Evolutionary conservation across 2,888 invertebrate species (phyloP).

Genomic region (Mimachlamys varia): DNA sequence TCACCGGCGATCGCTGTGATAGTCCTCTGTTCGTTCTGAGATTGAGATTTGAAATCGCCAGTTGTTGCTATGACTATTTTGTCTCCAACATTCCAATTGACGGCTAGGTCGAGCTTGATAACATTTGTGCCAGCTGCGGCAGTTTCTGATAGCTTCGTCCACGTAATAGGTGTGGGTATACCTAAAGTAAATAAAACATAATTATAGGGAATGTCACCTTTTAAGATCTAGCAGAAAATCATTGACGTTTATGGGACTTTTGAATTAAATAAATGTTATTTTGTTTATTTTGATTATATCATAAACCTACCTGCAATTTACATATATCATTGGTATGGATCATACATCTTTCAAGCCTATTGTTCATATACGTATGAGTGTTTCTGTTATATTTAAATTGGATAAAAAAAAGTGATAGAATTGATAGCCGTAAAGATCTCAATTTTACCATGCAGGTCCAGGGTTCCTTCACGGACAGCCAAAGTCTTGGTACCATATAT

Average conservation of each 20-base stretch:
- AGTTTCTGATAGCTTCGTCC: constrained; percentile 67
- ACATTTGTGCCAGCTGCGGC: constrained; percentile 63
- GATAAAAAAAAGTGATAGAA: too few relatives aligned
- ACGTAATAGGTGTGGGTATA: constrained; percentile 62
- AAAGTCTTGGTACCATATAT: constrained; percentile 78
- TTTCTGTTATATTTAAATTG: too few relatives aligned
- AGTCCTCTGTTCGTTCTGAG: constrained; percentile 62
- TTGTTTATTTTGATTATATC: constrained; percentile 71
- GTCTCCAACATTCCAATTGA: constrained; percentile 70
- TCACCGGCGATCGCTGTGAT: constrained; percentile 69
- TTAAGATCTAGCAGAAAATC: too few relatives aligned
- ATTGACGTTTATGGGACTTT: too few relatives aligned
- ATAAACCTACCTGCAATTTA: too few relatives aligned
- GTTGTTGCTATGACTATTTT: constrained; percentile 76
- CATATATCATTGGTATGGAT: constrained; percentile 76
- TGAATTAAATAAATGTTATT: constrained; percentile 65
- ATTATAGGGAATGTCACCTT: too few relatives aligned
- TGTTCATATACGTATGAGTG: too few relatives aligned
- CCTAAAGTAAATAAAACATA: constrained; percentile 55
- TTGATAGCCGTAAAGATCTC: not conserved
- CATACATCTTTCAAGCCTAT: too few relatives aligned
- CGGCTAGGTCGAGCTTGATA: constrained; percentile 60
- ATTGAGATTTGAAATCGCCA: constrained; percentile 66
- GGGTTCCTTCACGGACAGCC: constrained; percentile 76
- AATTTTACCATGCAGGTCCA: constrained; percentile 76